These are phyloP conservation scores for Champsocephalus esox DNA, from an alignment of 2,797 vertebrate species.

Conservation along the genomic window DNA sequence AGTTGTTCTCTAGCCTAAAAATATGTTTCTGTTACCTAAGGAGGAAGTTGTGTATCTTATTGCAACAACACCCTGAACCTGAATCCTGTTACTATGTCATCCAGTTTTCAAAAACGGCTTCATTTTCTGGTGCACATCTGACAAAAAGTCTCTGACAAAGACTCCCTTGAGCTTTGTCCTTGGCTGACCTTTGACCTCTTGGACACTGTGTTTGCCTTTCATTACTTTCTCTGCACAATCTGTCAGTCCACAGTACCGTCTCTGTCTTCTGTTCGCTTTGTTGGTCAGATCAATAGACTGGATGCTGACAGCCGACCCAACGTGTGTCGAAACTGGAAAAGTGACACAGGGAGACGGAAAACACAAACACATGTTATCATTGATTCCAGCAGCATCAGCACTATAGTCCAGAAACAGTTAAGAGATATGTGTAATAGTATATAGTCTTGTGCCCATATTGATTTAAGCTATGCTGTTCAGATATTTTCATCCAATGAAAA, in stretches of 20 bases:
- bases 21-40: neutral
- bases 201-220: neutral
- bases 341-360: neutral
- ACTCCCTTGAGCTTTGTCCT: neutral
- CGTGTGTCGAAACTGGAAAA: neutral
- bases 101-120: neutral
- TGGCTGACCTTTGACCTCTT: conserved; percentile 35
- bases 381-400: conserved; percentile 2
- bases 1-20: neutral
- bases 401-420: neutral
- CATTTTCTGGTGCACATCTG: neutral
- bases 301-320: neutral
- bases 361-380: neutral
- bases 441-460: no score
- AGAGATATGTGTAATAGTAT: neutral
- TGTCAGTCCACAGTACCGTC: conserved; percentile 28
- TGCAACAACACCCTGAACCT: conserved; percentile 7
- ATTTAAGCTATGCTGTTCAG: no score
- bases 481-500: no score
- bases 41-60: conserved; percentile 22
- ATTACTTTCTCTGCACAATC: neutral
- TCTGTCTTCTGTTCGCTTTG: conserved; percentile 30
- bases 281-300: conserved; percentile 28
- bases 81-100: conserved; percentile 4
- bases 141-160: neutral